A percentile compares a stretch with the other conserved stretches of the same genome.
Evolutionary conservation across 1,140 invertebrate genomes (phyloP).

Genomic region (Philotrypesis tridentata): DNA sequence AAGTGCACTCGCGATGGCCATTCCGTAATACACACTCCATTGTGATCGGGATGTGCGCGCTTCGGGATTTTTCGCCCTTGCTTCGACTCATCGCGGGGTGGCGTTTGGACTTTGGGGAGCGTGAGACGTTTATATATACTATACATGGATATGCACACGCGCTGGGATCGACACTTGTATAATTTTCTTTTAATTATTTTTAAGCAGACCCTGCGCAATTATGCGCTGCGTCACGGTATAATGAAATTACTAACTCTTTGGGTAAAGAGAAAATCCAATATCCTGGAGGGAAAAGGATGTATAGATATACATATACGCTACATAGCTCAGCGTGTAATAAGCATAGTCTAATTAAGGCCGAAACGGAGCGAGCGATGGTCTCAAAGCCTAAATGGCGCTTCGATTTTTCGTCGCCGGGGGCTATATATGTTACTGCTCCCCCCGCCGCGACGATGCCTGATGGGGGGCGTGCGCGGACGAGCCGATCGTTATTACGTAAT

Average conservation of each 20-base stretch:
- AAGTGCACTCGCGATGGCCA: constrained; percentile 17
- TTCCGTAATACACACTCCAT: background rate
- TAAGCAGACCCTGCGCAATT: background rate
- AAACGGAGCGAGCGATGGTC: too few species aligned
- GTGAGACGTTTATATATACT: background rate
- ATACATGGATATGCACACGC: too few species aligned
- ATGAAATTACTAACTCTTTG: background rate
- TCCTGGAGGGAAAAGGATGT: too few species aligned
- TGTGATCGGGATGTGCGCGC: background rate
- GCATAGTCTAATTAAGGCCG: too few species aligned
- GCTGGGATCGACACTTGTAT: background rate
- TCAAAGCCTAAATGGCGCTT: too few species aligned
- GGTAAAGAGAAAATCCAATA: background rate
- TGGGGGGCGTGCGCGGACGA: background rate
- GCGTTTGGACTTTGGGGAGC: background rate
- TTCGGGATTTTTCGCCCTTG: background rate
- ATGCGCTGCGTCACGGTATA: background rate
- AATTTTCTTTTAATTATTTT: background rate
- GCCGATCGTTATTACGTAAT: background rate
- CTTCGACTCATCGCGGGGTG: background rate
- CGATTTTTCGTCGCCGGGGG: too few species aligned
- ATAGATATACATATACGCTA: too few species aligned
- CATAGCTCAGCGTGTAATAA: too few species aligned
- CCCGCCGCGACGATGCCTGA: too few species aligned
- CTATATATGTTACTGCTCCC: too few species aligned